Conservation (phyloP, 1,140 invertebrate genomes). For the Globodera ellingtonae region DNA sequence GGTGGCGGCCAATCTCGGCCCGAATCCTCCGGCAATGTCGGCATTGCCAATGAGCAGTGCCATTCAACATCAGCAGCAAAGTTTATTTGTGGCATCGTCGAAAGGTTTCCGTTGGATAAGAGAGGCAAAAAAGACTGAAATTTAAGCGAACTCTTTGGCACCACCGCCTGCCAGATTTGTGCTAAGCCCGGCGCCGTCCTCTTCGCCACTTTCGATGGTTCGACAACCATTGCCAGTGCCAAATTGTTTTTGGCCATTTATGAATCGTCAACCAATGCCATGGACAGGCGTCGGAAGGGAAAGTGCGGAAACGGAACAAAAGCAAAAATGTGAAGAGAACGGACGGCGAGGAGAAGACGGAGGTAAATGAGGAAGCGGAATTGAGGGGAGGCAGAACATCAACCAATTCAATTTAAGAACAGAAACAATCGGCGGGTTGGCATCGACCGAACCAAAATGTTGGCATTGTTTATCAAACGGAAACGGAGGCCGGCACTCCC, state of each 20-base stretch:
- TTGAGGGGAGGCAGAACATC: not conserved
- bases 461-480: not conserved
- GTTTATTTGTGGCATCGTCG: not conserved
- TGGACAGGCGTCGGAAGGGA: not conserved
- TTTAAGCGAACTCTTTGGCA: not conserved
- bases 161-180: not conserved
- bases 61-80: not conserved
- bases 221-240: not conserved
- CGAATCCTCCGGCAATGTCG: not conserved
- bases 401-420: not conserved
- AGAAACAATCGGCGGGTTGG: not conserved
- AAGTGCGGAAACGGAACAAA: not conserved
- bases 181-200: not conserved
- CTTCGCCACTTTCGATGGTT: not conserved
- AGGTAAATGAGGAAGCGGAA: not conserved
- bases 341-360: not conserved
- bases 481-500: not conserved
- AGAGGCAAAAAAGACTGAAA: too few species aligned
- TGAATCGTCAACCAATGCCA: not conserved
- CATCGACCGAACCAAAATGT: not conserved
- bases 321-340: not conserved
- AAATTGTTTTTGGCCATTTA: not conserved
- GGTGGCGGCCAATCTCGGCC: not conserved
- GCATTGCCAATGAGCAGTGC: not conserved
- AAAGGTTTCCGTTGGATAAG: not conserved